Conservation (phyloP, 2,113 vertebrate species). For the Nannobrachium achirus region DNA sequence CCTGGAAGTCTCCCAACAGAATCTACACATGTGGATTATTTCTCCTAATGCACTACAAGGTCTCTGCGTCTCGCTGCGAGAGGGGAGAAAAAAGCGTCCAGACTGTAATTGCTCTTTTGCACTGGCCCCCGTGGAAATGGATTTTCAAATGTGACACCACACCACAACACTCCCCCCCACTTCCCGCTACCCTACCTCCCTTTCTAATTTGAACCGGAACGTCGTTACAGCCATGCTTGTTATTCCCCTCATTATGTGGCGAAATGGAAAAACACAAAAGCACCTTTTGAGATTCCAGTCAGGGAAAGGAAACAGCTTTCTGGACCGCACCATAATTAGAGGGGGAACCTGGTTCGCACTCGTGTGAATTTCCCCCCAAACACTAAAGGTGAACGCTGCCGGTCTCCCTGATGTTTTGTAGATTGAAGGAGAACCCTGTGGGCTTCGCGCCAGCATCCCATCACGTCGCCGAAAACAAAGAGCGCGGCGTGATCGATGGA, state of each 20-base stretch:
- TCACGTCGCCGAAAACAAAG: neutral
- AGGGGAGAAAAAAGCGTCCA: conserved; percentile 13
- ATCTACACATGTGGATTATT: conserved; percentile 43
- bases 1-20: conserved; percentile 50
- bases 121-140: conserved; percentile 70
- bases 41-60: conserved; percentile 56
- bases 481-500: neutral
- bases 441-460: conserved; percentile 26
- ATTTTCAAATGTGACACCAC: conserved; percentile 72
- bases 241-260: conserved; percentile 74
- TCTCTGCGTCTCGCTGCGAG: conserved; percentile 43
- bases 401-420: conserved; percentile 29
- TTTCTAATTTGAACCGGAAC: conserved; percentile 75
- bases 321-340: conserved; percentile 49
- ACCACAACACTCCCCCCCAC: conserved; percentile 14
- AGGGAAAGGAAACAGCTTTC: conserved; percentile 54
- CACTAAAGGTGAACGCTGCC: conserved; percentile 25
- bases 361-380: conserved; percentile 47
- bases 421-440: conserved; percentile 38
- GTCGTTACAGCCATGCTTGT: conserved; percentile 68
- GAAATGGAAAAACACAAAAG: conserved; percentile 71
- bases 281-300: conserved; percentile 70
- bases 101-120: conserved; percentile 77
- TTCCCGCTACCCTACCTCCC: conserved; percentile 38
- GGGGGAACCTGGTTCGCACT: conserved; percentile 40